These are phyloP conservation scores for Crax fasciolata DNA, from an alignment of 2,797 vertebrate species.

Conservation along the genomic window DNA sequence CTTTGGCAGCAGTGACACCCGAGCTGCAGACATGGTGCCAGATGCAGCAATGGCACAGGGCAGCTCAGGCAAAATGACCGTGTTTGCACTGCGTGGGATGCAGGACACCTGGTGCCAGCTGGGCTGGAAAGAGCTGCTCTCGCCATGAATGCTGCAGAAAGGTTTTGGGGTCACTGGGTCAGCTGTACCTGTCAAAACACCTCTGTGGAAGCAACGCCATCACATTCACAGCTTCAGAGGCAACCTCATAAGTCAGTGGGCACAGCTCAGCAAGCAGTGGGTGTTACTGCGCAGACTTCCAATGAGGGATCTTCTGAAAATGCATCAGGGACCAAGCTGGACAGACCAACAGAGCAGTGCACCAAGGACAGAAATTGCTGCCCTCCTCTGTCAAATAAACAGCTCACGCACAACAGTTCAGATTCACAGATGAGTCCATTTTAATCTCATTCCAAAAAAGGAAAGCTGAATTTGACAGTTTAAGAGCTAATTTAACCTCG, in stretches of 20 bases:
- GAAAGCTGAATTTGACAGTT: background rate
- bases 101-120: rapidly evolving
- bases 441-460: background rate
- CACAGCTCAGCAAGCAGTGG: background rate
- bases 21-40: background rate
- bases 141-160: background rate
- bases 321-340: background rate
- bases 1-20: background rate
- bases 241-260: background rate
- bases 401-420: background rate
- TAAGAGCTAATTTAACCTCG: background rate
- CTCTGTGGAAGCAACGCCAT: background rate
- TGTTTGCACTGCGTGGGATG: rapidly evolving
- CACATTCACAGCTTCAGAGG: background rate
- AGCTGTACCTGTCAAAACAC: background rate
- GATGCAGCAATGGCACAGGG: rapidly evolving
- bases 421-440: background rate
- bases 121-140: background rate
- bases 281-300: background rate
- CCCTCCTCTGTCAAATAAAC: background rate
- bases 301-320: background rate
- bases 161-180: background rate
- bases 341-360: background rate
- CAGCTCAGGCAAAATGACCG: rapidly evolving
- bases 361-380: background rate